phyloP scores from a whole-genome alignment of 1,140 invertebrate genomes.

The Vanessa atalanta region DNA sequence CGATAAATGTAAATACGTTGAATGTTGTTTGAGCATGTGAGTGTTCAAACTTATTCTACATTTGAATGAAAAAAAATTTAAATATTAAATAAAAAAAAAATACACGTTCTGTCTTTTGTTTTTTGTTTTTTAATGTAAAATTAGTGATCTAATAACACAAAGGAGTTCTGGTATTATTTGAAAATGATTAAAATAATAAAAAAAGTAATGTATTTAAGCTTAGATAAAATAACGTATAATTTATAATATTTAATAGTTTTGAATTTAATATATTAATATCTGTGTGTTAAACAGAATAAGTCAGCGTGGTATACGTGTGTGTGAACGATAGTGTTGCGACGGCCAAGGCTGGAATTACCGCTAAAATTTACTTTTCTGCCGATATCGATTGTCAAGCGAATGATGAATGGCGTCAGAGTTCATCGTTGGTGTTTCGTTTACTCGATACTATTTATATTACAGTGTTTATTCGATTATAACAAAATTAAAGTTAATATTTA shows the following conservation, averaged over 20 bases:
- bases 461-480: neutral
- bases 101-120: no score
- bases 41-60: neutral
- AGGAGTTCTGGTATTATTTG: no score
- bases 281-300: neutral
- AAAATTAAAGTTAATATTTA: neutral
- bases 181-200: no score
- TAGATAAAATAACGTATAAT: no score
- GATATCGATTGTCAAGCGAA: constrained; percentile 6
- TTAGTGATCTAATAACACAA: no score
- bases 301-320: neutral
- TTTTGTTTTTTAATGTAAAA: no score
- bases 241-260: no score
- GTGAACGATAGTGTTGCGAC: neutral
- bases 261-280: no score
- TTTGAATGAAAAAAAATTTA: neutral
- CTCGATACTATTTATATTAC: neutral
- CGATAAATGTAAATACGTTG: neutral
- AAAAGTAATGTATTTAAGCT: no score
- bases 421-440: neutral
- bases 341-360: constrained; percentile 8
- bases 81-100: no score
- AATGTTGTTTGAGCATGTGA: constrained; percentile 15
- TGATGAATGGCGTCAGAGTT: constrained; percentile 7
- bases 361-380: constrained; percentile 4